These are phyloP conservation scores for Pollenia angustigena DNA, from an alignment of 2,888 invertebrate species.

Conservation along the genomic window DNA sequence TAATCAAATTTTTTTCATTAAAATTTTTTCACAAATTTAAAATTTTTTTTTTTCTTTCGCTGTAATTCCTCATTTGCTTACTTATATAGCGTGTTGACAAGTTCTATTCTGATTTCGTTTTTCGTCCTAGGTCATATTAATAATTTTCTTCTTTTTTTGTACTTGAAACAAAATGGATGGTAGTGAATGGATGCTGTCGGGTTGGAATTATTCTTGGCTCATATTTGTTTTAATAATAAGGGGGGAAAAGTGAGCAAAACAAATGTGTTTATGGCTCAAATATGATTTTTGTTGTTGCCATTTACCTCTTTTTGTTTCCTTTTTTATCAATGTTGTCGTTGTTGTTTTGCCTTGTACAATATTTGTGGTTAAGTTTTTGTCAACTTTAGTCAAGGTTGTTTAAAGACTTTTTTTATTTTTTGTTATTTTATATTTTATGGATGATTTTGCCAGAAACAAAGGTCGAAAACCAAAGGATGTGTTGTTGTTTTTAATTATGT, in stretches of 20 bases:
- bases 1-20: no score
- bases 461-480: no score
- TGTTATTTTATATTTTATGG: background rate
- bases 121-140: conserved; percentile 39
- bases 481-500: no score
- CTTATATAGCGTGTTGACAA: background rate
- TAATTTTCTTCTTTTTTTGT: conserved; percentile 10
- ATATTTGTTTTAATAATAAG: background rate
- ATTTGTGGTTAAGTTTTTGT: background rate
- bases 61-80: background rate
- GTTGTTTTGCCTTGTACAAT: conserved; percentile 16
- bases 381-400: conserved; percentile 55
- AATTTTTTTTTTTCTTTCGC: no score
- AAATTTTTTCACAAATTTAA: no score
- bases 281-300: background rate
- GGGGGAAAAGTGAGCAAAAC: background rate
- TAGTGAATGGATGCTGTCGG: conserved; percentile 6
- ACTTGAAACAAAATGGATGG: background rate
- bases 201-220: conserved; percentile 22
- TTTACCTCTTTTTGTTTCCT: background rate
- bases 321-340: conserved; percentile 12
- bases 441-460: no score
- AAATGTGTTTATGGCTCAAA: conserved; percentile 26
- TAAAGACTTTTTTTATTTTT: background rate
- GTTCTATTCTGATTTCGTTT: conserved; percentile 10